Evolutionary conservation across 2,113 vertebrate species (phyloP).

Genomic region (Leucopsar rothschildi): DNA sequence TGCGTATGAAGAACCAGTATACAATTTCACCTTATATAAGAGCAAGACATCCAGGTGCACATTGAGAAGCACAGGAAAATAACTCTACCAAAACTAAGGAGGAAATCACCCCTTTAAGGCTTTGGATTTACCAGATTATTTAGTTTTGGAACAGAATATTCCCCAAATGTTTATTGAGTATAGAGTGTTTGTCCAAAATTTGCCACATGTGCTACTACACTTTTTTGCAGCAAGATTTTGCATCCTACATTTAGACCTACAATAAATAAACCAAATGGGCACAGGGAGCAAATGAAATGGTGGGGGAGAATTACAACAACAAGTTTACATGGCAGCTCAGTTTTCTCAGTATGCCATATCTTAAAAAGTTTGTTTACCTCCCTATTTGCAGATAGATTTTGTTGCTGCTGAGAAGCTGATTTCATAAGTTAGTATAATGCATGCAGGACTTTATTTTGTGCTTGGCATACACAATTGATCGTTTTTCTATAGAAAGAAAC

Average conservation of each 20-base stretch:
- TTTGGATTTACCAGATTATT: background rate
- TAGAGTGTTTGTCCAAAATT: background rate
- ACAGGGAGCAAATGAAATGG: background rate
- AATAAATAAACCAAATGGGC: background rate
- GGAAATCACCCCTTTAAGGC: background rate
- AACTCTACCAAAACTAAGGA: background rate
- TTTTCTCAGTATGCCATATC: background rate
- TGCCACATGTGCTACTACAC: background rate
- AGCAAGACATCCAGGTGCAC: background rate
- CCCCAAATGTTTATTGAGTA: background rate
- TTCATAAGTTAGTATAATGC: background rate
- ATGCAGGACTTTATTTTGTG: background rate
- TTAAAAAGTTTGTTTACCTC: background rate
- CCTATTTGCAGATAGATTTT: background rate
- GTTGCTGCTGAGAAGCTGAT: background rate
- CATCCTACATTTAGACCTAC: background rate
- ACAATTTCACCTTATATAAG: background rate
- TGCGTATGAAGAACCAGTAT: fast-evolving
- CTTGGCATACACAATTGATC: background rate
- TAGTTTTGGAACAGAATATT: background rate
- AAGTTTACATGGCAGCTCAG: background rate
- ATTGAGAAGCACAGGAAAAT: background rate
- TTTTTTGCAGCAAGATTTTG: background rate
- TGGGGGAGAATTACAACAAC: background rate
- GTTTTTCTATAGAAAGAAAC: background rate